These are phyloP conservation scores for Autographa gamma DNA, from an alignment of 2,888 invertebrate species.

Conservation along the genomic window DNA sequence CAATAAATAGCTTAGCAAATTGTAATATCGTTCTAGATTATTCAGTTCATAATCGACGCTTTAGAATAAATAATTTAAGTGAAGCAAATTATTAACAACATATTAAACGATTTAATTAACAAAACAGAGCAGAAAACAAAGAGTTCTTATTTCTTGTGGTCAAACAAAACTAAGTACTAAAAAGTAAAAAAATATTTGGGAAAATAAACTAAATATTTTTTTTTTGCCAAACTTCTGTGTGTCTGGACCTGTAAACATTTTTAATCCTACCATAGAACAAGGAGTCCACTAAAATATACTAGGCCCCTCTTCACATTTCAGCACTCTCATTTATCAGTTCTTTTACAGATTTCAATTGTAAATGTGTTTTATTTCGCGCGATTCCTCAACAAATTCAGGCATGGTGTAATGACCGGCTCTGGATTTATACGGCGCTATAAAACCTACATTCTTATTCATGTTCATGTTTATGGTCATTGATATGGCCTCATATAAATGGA, in stretches of 20 bases:
- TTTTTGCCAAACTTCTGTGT: not conserved
- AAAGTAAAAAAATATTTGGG: too few relatives aligned
- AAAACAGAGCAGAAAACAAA: too few relatives aligned
- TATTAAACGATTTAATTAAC: too few relatives aligned
- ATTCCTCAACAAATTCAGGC: conserved; percentile 27
- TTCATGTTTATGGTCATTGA: conserved; percentile 80
- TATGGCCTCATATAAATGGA: conserved; percentile 72
- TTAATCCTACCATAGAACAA: not conserved
- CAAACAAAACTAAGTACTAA: too few relatives aligned
- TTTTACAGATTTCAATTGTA: conserved; percentile 27
- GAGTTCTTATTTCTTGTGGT: too few relatives aligned
- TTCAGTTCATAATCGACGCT: too few relatives aligned
- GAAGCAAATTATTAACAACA: too few relatives aligned
- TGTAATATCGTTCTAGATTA: too few relatives aligned
- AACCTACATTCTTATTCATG: conserved; percentile 80
- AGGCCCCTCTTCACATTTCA: not conserved
- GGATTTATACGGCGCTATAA: conserved; percentile 76
- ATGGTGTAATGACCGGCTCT: conserved; percentile 69
- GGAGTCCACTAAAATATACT: not conserved
- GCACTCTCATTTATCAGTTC: not conserved
- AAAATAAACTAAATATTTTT: too few relatives aligned
- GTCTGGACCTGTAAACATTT: not conserved
- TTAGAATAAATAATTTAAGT: too few relatives aligned
- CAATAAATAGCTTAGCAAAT: too few relatives aligned
- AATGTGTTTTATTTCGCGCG: conserved; percentile 13